These are phyloP conservation scores for Bibio marci DNA, from an alignment of 2,888 invertebrate species.

Conservation along the genomic window DNA sequence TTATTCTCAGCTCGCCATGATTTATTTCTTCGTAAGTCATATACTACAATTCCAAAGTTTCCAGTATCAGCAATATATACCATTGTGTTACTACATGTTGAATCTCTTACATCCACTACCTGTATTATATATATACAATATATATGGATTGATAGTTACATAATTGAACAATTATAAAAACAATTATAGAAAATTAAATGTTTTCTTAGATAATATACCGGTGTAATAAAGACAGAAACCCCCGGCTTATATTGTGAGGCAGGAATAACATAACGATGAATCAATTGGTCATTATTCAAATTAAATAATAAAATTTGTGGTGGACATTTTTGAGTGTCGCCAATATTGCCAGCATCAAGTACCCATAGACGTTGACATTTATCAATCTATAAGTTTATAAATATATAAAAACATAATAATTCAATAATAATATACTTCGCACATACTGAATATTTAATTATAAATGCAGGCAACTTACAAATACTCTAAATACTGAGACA, in stretches of 20 bases:
- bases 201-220: constrained; percentile 7
- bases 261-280: constrained; percentile 26
- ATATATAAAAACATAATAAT: background rate
- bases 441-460: background rate
- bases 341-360: constrained; percentile 42
- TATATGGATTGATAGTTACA: background rate
- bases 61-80: constrained; percentile 48
- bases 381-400: constrained; percentile 35
- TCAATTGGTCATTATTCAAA: constrained; percentile 37
- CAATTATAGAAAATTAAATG: background rate
- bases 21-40: constrained; percentile 30
- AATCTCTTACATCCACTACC: constrained; percentile 36
- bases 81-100: constrained; percentile 35
- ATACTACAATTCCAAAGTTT: constrained; percentile 42
- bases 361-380: constrained; percentile 47
- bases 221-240: constrained; percentile 24
- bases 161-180: background rate
- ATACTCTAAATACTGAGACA: constrained; percentile 55
- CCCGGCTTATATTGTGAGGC: constrained; percentile 16
- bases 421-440: background rate
- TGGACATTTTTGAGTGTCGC: constrained; percentile 40
- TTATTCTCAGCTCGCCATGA: constrained; percentile 44
- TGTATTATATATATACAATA: background rate
- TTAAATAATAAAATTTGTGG: constrained; percentile 62
- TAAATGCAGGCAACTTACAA: constrained; percentile 31